Evolutionary conservation across 2,888 invertebrate species (phyloP), one percentile per base, ranked within the genome.

Genomic region (Augochlorella aurata): DNA sequence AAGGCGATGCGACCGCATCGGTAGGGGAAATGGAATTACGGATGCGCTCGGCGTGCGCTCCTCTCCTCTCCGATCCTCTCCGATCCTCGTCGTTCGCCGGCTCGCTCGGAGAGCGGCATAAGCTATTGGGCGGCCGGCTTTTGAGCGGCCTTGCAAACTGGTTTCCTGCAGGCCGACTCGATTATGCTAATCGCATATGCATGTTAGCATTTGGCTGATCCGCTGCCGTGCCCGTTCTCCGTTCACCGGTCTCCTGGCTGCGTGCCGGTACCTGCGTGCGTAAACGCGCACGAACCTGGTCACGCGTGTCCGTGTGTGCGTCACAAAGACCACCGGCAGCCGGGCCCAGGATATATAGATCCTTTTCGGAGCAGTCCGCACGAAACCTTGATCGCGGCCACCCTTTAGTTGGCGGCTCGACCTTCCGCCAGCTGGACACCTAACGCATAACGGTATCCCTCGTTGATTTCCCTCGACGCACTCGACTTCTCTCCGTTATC

Each of bases 131-230:
- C 89, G 89, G 90, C 85, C 89, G 88, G 90, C 89, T 90, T 90
- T 90, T 90, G 87, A 90, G 89, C 92, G 93, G 92, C 93, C 93
- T 93, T 93, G 93, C 92, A 93, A 93, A 93, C 93, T 93, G 93
- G 93, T 93, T 93, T 90, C 90, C 91, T 89, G 88, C 88, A 89
- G 87, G 75, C 90, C 90, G 90, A 90, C 90, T 92, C 92, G 93
- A 93, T 93, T 93, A 93, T 93, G 93, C 90, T 93, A 93, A 93
- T 93, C 91, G 89, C 86, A 87, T 90, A 90, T 90, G 90, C 91
- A 89, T 91, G 90, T 90, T 90, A 89, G 90, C 90, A 89, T 90
- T 91, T 89, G 90, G 89, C 87, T 87, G 91, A 91, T 90, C 90
- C 73, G 83, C 85, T 74, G 83, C 87, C 86, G 86, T 87, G 83